phyloP scores from a whole-genome alignment of 2,888 invertebrate species.

The Escarpia spicata region DNA sequence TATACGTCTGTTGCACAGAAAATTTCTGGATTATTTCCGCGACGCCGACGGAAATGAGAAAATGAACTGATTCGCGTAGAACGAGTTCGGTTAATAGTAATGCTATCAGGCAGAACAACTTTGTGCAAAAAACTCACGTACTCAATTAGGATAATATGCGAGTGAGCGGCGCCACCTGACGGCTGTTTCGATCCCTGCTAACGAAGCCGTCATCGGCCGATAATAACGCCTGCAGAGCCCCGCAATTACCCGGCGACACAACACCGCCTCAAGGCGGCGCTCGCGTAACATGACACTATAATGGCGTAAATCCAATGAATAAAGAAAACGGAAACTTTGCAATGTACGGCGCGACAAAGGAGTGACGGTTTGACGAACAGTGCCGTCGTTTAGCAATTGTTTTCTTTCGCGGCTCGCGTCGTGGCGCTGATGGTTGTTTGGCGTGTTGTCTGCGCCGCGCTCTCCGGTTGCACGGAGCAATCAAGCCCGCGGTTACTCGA shows the following conservation, averaged over 20 bases:
- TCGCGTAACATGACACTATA: neutral
- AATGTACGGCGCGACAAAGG: neutral
- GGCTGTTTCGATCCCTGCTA: neutral
- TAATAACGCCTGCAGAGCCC: neutral
- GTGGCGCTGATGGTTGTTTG: neutral
- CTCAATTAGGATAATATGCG: conserved; percentile 6
- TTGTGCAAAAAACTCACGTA: neutral
- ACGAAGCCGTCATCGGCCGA: conserved; percentile 13
- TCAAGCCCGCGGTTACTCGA: neutral
- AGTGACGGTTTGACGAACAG: neutral
- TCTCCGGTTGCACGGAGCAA: neutral
- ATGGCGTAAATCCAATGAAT: conserved; percentile 16
- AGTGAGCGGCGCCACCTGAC: conserved; percentile 4
- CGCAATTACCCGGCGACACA: neutral
- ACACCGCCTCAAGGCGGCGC: neutral
- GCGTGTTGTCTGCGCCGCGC: neutral
- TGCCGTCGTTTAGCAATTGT: conserved; percentile 16
- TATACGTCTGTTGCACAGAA: neutral
- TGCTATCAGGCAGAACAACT: neutral
- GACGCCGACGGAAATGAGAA: neutral
- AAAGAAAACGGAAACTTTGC: conserved; percentile 16
- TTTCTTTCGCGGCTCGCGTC: neutral
- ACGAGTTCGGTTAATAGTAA: neutral
- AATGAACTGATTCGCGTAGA: neutral
- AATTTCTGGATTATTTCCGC: neutral